Evolutionary conservation across 2,113 vertebrate genomes (phyloP).

Genomic region (Megaceryle maxima): DNA sequence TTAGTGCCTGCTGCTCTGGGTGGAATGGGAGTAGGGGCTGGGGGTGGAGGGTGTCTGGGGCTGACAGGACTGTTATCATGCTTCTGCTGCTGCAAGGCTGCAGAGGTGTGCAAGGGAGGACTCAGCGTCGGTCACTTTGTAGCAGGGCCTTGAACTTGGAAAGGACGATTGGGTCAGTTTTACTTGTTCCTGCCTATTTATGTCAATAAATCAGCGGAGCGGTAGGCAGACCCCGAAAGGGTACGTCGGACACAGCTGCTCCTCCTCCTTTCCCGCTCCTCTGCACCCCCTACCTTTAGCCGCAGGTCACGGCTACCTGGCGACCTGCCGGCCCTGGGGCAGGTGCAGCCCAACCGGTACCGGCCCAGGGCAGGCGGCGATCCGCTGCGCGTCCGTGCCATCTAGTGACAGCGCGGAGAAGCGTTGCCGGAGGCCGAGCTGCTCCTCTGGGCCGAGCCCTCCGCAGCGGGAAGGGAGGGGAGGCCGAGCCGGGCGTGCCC

Average conservation of each 20-base stretch:
- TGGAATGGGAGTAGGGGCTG: background rate
- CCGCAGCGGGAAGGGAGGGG: background rate
- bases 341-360: background rate
- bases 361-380: background rate
- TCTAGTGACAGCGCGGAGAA: background rate
- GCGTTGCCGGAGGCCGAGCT: background rate
- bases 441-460: background rate
- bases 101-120: background rate
- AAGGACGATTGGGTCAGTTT: background rate
- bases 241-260: background rate
- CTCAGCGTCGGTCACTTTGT: background rate
- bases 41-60: background rate
- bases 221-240: background rate
- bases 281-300: background rate
- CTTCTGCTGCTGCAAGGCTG: background rate
- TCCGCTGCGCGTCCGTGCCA: background rate
- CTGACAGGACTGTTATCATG: rapidly evolving
- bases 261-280: no score
- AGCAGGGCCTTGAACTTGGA: background rate
- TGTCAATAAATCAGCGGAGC: slow-evolving; percentile 41
- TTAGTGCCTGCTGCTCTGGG: background rate
- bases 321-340: background rate
- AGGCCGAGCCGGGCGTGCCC: background rate
- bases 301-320: background rate
- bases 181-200: background rate